These are phyloP conservation scores for Saimiri boliviensis DNA, from an alignment of 2,113 vertebrate genomes.

Conservation along the genomic window DNA sequence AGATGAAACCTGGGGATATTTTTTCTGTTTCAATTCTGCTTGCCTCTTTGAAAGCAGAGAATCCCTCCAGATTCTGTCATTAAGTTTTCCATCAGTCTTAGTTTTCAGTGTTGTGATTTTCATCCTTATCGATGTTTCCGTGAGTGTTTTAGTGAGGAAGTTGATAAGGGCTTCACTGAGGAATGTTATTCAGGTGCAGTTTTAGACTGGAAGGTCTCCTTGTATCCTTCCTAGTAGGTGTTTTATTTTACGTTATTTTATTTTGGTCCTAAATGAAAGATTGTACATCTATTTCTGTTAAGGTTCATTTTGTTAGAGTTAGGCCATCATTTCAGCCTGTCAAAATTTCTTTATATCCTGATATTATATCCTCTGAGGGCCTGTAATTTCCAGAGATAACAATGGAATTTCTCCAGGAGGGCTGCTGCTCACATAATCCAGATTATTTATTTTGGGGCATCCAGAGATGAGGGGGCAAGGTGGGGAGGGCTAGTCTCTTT, in stretches of 20 bases:
- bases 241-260: conserved; percentile 31
- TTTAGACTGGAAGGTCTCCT: conserved; percentile 10
- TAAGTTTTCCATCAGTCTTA: background rate
- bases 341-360: background rate
- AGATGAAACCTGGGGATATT: background rate
- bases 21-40: background rate
- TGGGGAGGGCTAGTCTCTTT: background rate
- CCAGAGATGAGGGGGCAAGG: background rate
- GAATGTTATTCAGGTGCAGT: background rate
- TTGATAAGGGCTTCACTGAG: background rate
- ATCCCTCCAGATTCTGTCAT: background rate
- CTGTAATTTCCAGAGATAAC: background rate
- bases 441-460: background rate
- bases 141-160: background rate
- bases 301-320: background rate
- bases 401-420: background rate
- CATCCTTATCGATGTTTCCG: background rate
- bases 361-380: background rate
- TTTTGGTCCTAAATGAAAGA: background rate
- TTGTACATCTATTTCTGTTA: background rate
- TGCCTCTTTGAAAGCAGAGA: background rate
- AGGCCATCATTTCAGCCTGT: background rate
- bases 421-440: background rate
- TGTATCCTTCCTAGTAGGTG: background rate
- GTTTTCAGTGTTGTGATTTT: background rate